phyloP scores from a whole-genome alignment of 2,113 vertebrate species.

The Carassius gibelio region DNA sequence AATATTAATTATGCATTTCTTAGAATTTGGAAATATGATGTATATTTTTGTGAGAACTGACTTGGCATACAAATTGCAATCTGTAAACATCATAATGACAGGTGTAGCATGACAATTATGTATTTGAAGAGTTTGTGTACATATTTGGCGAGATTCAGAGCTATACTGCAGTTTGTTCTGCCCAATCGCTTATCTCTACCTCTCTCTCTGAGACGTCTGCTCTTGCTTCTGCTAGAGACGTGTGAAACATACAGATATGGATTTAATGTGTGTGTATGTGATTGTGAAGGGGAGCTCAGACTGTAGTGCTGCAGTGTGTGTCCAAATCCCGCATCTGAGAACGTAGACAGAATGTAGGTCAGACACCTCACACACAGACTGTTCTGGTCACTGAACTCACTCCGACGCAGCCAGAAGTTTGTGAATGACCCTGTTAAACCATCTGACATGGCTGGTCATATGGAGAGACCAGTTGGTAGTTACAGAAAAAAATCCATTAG shows the following conservation, averaged over 20 bases:
- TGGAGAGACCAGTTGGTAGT: background rate
- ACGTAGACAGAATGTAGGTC: conserved; percentile 56
- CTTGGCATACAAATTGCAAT: no score
- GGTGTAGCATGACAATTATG: background rate
- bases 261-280: conserved; percentile 2
- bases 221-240: conserved; percentile 25
- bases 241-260: conserved; percentile 10
- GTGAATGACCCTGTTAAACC: conserved; percentile 33
- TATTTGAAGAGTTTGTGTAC: background rate
- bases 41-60: background rate
- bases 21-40: background rate
- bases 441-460: background rate
- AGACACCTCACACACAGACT: conserved; percentile 41
- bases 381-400: conserved; percentile 13
- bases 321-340: conserved; percentile 43
- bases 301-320: conserved; percentile 42
- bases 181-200: conserved; percentile 14
- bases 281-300: conserved; percentile 9
- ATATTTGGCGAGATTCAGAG: background rate
- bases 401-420: conserved; percentile 36
- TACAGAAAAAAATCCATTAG: background rate
- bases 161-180: background rate
- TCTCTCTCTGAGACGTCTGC: background rate
- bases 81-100: background rate
- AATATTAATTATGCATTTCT: background rate